Evolutionary conservation across 1,140 invertebrate genomes (phyloP), one percentile per base, ranked within the genome.

Genomic region (Drosophila kanapiae): DNA sequence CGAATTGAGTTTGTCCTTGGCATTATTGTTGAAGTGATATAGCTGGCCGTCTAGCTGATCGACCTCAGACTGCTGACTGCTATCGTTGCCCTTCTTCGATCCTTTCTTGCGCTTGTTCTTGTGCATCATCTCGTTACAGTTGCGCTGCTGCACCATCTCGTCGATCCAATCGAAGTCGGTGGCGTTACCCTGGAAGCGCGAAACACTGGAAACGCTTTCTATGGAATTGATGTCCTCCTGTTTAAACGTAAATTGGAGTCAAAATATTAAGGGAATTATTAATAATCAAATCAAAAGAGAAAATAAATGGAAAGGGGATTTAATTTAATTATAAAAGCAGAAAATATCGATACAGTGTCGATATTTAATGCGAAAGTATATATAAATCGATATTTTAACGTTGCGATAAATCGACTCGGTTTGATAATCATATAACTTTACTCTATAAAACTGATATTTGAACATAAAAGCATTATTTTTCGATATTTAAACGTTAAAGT

Each of bases 191-290:
- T 77, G 74, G 14, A 74, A 75, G 9, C 59, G 49, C 16, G 78
- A 69, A 9, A 67, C 81, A 63, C 88, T 92, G 14, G 81, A 69
- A 65, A 92, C 74, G 70, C 91, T 92, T 53, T 92, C 88, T 23
- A 92, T 92, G 1, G 91, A 92, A 75, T 92, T 92, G 16, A 92
- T 87, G 37, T 92, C 91, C 64, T 90, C 91, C 91, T 92, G 40
- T 23, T 54, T 33, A 9, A 4, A 37, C 18, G 4, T 27, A 45
- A 18, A 27, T 9, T 31, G 0, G 27, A 14, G 1, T 47, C 6
- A 23, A 27, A 47, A 27, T 29, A 49, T 10, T n/a, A 2, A 0
- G 0, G 0, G 7, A 48, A 27, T 27, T 10, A 48, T n/a, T 6
- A 31, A 11, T 3, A 49, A 23, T 1, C 3, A 23, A 23, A 23